Base-by-base conservation (phyloP, 2,797 vertebrate species). In the Takifugu rubripes region DNA sequence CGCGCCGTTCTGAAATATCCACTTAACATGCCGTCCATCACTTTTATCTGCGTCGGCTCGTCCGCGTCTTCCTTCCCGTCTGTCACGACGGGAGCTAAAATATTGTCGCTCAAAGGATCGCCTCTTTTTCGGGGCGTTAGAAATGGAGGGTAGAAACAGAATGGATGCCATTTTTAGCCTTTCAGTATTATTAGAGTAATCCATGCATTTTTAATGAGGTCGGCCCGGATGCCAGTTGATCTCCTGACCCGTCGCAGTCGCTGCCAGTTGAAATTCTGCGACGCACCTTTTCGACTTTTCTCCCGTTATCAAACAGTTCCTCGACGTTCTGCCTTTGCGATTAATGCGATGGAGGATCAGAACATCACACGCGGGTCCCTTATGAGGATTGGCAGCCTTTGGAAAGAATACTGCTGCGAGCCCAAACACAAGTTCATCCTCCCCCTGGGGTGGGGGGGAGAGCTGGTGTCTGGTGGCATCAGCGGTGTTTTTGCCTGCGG, bases 21-120 rank as follows among this genome's bases (percentile, higher is more conserved):
- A 84, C 88, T 87, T 84, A 87, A 75, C 76, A 84, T 79, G 71
- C 78, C 58, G 78, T 88, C 87, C 79, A 79, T 88, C 85, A 87
- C 48, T 56, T 75, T 78, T 79, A 79, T 87, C 84, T 87, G 59
- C 59, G 49, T 65, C 74, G 65, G 77, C 56, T 50, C 54, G 52
- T 70, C 64, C 72, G 77, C 59, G 50, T 43, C 65, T 59, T 74
- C 72, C 44, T 57, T 42, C 69, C 70, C 63, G 43, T 62, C 74
- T 65, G 60, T 74, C 70, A 57, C 42, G 29, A 56, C 42, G 31
- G 53, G 66, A 81, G 72, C 60, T 68, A 43, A 78, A 83, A 74
- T 31, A 61, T 57, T 67, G 42, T 52, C 61, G 68, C 61, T 72
- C 54, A 61, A 70, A 74, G 52, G 52, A 51, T 52, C 25, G 29